Base-by-base conservation (phyloP, 2,113 vertebrate genomes). In the Triplophysa siluroides region DNA sequence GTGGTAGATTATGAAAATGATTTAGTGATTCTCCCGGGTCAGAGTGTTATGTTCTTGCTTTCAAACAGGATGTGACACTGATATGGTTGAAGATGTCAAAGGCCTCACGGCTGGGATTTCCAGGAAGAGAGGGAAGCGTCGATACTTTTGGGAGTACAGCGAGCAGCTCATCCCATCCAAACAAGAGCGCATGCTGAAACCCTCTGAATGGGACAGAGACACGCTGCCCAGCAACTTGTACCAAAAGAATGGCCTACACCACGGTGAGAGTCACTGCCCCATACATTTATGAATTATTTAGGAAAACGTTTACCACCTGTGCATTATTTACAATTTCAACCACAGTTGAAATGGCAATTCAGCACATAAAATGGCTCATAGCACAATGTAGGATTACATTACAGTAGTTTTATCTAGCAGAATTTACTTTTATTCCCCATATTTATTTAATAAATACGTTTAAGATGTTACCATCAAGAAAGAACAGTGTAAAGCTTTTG, bases 101-200 rank as follows among this genome's bases (percentile, higher is more conserved):
- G 96, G 96, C 78, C 91, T 97, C 90, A 94, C 96, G 19, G 93
- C 96, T n/a, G 88, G 96, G 79, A 94, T 95, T 81, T 95, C 94
- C 86, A 95, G 96, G 77, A 99, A 99, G 85, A 93, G 98, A 90
- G 96, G 96, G 78, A 99, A 98, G 85, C 90, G 96, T 21, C 93
- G 97, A 85, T 99, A 99, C 88, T 99, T 99, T 89, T 99, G 98
- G 98, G 98, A 99, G 80, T 99, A 99, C 87, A 99, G 98, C 0
- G 98, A 99, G 84, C 98, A 99, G 33, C 92, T 98, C 77, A 96
- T 93, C 0, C 95, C 97, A 2, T 93, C 93, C 1, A 98, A 98
- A 73, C 97, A 98, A 82, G 98, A 99, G 81, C 95, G 95, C 60
- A 95, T 97, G 94, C 93, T 98, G 10, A 95, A 96, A 87, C 97